Conservation (phyloP, 1,140 invertebrate species). For the Formica exsecta region DNA sequence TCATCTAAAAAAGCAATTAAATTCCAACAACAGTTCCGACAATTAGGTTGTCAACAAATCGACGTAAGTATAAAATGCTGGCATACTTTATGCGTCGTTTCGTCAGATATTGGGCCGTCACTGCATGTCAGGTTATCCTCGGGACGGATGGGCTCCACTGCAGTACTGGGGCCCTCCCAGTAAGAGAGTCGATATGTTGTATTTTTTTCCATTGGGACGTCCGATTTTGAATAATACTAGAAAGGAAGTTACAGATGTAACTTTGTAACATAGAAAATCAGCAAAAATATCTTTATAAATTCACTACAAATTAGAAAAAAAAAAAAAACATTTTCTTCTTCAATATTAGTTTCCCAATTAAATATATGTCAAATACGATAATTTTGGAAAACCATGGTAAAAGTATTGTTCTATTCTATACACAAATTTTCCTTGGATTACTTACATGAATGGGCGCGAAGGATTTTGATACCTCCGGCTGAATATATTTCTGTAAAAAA, state of each 20-base stretch:
- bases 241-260: constrained; percentile 2
- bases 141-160: constrained; percentile 71
- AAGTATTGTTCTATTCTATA: background rate
- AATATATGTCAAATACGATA: background rate
- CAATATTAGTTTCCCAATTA: background rate
- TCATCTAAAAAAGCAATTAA: constrained; percentile 75
- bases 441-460: constrained; percentile 85
- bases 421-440: background rate
- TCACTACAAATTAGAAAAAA: no score
- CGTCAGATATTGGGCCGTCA: constrained; percentile 74
- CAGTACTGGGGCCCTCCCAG: constrained; percentile 81
- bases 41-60: background rate
- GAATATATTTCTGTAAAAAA: constrained; percentile 86
- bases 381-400: background rate
- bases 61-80: background rate
- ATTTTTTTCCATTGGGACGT: constrained; percentile 86
- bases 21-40: no score
- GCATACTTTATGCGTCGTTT: constrained; percentile 80
- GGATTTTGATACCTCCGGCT: constrained; percentile 87
- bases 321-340: background rate
- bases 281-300: background rate
- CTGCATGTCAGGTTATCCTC: constrained; percentile 72
- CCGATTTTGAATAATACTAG: constrained; percentile 86
- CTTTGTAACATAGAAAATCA: background rate
- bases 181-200: constrained; percentile 89